Evolutionary conservation across 2,888 invertebrate species (phyloP), one percentile per base, ranked within the genome.

Genomic region (Acleris cristana): DNA sequence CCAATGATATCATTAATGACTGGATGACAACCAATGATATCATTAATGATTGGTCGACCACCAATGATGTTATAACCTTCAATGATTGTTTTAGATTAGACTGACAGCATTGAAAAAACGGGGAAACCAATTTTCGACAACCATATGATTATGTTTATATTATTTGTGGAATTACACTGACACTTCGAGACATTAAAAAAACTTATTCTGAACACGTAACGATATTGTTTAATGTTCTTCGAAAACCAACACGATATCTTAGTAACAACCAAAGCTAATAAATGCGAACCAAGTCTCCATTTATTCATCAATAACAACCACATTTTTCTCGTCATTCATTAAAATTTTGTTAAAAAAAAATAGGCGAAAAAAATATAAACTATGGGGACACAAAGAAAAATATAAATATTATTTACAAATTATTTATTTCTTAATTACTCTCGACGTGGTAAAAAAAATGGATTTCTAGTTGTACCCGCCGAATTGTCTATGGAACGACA

Each of bases 371-470:
- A 53, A 48, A 18, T 48, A 48, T 34, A 61, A 64, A 63, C 49
- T 59, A 63, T 51, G 44, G 56, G 55, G 51, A 72, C 70, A 67
- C 70, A 70, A 70, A 64, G 52, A 74, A 76, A 34, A 76, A 80
- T 83, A 84, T 82, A 85, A 81, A 82, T 82, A 83, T 79, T 85
- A 84, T 85, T 76, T 86, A 86, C 86, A 86, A 76, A 76, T 73
- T 74, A 74, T 70, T 72, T 71, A 62, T 70, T 71, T 55, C 66
- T 73, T 74, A 74, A 56, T 21, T 58, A 58, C 45, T 26, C 58
- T 70, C 73, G 73, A 63, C 73, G 71, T 76, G 75, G 76, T 79
- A 76, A 75, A 78, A 40, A 78, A 78, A 79, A 72, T 62, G 65
- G 34, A 45, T 44, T 45, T 69, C 71, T 64, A 61, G 49, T 53